Evolutionary conservation across 2,888 invertebrate species (phyloP).

Genomic region (Tenthredo distinguenda): DNA sequence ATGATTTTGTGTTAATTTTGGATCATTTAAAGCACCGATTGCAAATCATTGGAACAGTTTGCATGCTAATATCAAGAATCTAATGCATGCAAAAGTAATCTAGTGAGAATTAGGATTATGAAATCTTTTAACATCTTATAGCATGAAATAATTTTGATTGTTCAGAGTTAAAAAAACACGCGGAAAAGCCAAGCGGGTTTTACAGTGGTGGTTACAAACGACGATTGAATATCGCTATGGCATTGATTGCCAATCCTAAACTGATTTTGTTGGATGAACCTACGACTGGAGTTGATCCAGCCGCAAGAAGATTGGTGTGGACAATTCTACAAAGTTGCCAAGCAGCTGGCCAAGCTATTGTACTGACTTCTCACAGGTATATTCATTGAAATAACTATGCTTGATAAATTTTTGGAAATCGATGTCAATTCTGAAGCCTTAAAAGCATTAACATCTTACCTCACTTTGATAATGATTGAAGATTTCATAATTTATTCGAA

Average conservation of each 20-base stretch:
- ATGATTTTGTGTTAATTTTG: no score
- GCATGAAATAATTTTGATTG: neutral
- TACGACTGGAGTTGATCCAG: conserved; percentile 37
- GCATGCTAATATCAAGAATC: neutral
- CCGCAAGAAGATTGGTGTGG: conserved; percentile 10
- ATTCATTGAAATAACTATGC: neutral
- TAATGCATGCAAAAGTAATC: neutral
- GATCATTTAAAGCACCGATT: no score
- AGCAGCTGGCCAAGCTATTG: conserved; percentile 34
- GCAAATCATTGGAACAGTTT: no score
- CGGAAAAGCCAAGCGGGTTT: neutral
- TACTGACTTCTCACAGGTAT: conserved; percentile 39
- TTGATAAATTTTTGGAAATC: neutral
- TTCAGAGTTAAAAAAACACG: neutral
- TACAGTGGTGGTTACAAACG: conserved; percentile 35
- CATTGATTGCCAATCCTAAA: conserved; percentile 6
- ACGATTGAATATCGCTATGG: conserved; percentile 37
- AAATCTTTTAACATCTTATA: neutral
- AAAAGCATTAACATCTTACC: neutral
- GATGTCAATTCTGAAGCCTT: neutral
- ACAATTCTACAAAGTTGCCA: conserved; percentile 24
- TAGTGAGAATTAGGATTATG: neutral
- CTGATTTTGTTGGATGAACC: conserved; percentile 38
- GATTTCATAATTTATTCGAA: neutral
- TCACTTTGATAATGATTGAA: no score